Evolutionary conservation across 2,797 vertebrate genomes (phyloP), one percentile per base, ranked within the genome.

Genomic region (Fistularia tabacaria): DNA sequence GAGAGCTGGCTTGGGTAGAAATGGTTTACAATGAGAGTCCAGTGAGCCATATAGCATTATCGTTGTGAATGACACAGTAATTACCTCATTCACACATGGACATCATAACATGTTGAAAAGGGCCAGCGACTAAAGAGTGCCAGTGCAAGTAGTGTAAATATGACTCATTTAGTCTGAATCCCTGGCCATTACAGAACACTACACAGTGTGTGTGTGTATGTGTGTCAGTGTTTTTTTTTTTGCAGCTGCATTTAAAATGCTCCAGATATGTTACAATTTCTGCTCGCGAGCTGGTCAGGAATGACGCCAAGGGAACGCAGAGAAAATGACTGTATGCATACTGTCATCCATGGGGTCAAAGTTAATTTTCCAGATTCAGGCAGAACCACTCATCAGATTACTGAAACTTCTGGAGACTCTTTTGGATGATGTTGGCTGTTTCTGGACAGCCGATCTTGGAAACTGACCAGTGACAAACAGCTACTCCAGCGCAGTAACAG

Each of bases 61-160:
- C 62, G 65, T 46, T 1, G 40, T 46, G 51, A 79, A 41, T 53
- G 68, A 72, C 65, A 59, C 55, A 36, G 59, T 73, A 74, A 83
- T 83, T 75, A 86, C 82, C 67, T 87, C 81, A 87, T 83, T 84
- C 78, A 77, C 87, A 86, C 82, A 83, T 84, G 74, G 81, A 74
- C 69, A 40, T 68, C 74, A 80, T 74, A 76, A 74, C 62, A 38
- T 11, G 69, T n/a, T 72, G 69, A 81, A 61, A 54, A 54, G 64
- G 57, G 46, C 65, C 73, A 70, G 68, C 1, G 51, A 55, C 53
- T 14, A 55, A 13, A 59, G 61, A 9, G 40, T 49, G 54, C 41
- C 36, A 56, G 54, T 36, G 47, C 9, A 14, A 50, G 52, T 11
- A 13, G 15, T 46, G 56, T 36, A 64, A 59, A 77, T 48, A 69